Base-by-base conservation (phyloP, 1,140 invertebrate species). In the Ylistrum balloti region DNA sequence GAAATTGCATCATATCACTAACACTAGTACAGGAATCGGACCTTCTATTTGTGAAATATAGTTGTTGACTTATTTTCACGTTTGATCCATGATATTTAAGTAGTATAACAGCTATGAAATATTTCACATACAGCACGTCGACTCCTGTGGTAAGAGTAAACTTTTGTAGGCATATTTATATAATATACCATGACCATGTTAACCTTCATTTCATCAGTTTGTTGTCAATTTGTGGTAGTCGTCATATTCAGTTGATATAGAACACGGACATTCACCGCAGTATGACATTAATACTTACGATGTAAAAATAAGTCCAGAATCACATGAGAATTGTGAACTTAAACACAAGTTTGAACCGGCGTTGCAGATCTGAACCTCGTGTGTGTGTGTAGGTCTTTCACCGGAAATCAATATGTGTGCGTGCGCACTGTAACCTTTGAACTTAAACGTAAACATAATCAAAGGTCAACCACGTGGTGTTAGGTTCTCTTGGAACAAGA, bases 351-450 rank as follows among this genome's bases (percentile, higher is more conserved):
- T 56, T 56, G 45, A 74, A 5, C n/a, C 7, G 1, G 56, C n/a
- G 56, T 74, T n/a, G 56, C 28, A 28, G 45, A 48, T 48, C 2
- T 48, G 45, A 74, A 74, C 56, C 56, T 74, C 56, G 56, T 74
- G 56, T 74, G n/a, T 9, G n/a, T 45, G 2, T 28, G 11, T n/a
- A n/a, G n/a, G n/a, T n/a, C n/a, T 38, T 38, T 38, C 13, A 38
- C 56, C 56, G 56, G 56, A 74, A 74, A 28, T 74, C 9, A 74
- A 17, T 28, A 11, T n/a, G 17, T 28, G n/a, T 28, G 56, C 56
- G 56, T n/a, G 28, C 56, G 56, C 56, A 74, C 5, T 74, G n/a
- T n/a, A 74, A 74, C 56, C 56, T 74, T 74, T 74, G 56, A 74
- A 74, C 56, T 74, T 11, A 28, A 74, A 74, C 56, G 56, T 74